Evolutionary conservation across 2,888 invertebrate genomes (phyloP).

Genomic region (Chrysolina americana): DNA sequence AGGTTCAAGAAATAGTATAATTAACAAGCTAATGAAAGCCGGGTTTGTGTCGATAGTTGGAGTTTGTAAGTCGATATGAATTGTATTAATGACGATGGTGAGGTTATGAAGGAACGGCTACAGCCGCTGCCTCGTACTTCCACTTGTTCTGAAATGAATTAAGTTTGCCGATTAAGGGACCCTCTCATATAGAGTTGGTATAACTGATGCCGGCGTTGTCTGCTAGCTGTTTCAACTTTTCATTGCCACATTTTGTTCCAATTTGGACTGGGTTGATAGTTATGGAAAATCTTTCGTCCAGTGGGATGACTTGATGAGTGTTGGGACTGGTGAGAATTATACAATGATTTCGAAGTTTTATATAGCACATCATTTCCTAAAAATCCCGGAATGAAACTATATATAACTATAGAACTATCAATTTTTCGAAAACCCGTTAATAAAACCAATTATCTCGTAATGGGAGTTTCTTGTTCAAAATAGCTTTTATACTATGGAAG

Average conservation of each 20-base stretch:
- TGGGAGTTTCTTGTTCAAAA: too few species aligned
- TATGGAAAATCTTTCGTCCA: background rate
- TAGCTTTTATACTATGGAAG: too few species aligned
- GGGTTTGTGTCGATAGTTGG: slow-evolving; percentile 41
- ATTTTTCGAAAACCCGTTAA: too few species aligned
- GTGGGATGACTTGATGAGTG: background rate
- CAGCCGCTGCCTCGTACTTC: slow-evolving; percentile 52
- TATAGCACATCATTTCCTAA: too few species aligned
- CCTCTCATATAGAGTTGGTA: slow-evolving; percentile 58
- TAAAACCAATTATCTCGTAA: too few species aligned
- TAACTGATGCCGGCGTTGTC: slow-evolving; percentile 54
- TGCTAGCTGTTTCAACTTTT: slow-evolving; percentile 46
- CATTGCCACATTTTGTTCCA: slow-evolving; percentile 31
- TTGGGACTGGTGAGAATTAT: too few species aligned
- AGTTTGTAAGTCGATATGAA: slow-evolving; percentile 43
- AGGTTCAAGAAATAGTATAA: background rate
- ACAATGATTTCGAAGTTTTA: too few species aligned
- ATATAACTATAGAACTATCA: too few species aligned
- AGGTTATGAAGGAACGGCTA: slow-evolving; percentile 45
- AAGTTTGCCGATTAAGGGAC: slow-evolving; percentile 65
- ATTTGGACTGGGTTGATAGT: slow-evolving; percentile 15
- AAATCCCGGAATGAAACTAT: too few species aligned
- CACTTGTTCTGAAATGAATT: slow-evolving; percentile 64
- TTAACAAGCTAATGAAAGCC: slow-evolving; percentile 31
- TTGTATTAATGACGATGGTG: slow-evolving; percentile 39